Conservation (phyloP, 53 echinoderm and acorn worm species). For the Apostichopus leukothele region DNA sequence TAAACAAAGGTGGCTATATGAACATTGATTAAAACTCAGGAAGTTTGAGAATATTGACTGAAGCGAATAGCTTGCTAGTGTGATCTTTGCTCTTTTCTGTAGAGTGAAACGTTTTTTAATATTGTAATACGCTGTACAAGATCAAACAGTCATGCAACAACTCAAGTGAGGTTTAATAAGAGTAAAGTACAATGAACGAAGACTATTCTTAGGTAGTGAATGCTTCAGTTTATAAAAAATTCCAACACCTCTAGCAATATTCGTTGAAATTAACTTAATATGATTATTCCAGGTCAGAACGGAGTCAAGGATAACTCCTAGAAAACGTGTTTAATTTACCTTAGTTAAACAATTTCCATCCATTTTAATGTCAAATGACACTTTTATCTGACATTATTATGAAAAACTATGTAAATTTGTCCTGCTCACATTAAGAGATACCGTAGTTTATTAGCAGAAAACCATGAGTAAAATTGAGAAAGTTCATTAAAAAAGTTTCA, state of each 20-base stretch:
- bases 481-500: neutral
- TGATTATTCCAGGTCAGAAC: neutral
- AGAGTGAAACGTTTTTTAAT: neutral
- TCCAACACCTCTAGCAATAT: neutral
- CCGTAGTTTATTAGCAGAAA: neutral
- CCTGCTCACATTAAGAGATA: neutral
- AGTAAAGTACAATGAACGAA: neutral
- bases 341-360: neutral
- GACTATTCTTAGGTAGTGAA: neutral
- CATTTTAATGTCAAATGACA: neutral
- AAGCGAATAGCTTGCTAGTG: neutral
- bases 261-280: neutral
- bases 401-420: neutral
- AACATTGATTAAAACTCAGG: slow-evolving; percentile 11
- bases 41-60: neutral
- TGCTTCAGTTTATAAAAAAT: neutral
- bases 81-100: neutral
- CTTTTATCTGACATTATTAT: neutral
- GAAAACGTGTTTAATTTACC: neutral
- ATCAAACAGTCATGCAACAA: neutral
- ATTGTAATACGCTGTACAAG: neutral
- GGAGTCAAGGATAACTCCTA: neutral
- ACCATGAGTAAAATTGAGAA: neutral
- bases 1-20: neutral
- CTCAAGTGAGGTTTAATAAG: neutral